Percentiles rank a stretch among this genome's conserved stretches.
Evolutionary conservation across 2,888 invertebrate species (phyloP).

Genomic region (Drosophila antonietae): DNA sequence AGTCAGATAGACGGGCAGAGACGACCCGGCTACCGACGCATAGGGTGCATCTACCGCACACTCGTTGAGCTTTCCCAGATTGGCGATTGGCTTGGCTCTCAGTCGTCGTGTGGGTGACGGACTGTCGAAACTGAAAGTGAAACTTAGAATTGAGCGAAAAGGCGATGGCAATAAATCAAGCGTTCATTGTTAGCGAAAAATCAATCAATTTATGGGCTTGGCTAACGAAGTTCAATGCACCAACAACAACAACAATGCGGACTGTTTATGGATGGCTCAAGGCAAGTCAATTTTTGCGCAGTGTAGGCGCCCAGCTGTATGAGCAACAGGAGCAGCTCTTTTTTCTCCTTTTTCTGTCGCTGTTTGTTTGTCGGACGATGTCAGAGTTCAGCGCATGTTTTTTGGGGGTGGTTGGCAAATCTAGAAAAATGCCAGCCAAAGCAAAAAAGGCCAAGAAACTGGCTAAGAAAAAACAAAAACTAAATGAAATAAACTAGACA

Average conservation of each 20-base stretch:
- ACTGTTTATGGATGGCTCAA: conserved; percentile 32
- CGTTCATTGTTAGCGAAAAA: conserved; percentile 49
- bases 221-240: conserved; percentile 61
- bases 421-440: conserved; percentile 72
- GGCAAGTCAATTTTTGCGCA: conserved; percentile 47
- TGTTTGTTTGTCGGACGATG: conserved; percentile 47
- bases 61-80: conserved; percentile 57
- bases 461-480: conserved; percentile 24
- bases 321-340: conserved; percentile 37
- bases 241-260: not conserved
- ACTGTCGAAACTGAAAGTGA: conserved; percentile 71
- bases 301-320: conserved; percentile 36
- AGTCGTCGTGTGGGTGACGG: conserved; percentile 50
- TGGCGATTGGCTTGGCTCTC: conserved; percentile 3
- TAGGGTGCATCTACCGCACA: conserved; percentile 61
- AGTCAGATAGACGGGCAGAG: conserved; percentile 10
- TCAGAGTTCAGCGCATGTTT: conserved; percentile 79
- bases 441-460: conserved; percentile 23
- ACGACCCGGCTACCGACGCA: conserved; percentile 52
- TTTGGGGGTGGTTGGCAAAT: conserved; percentile 75
- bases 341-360: not conserved
- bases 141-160: conserved; percentile 66
- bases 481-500: conserved; percentile 46
- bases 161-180: conserved; percentile 54
- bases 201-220: conserved; percentile 76